Percentiles rank a stretch among this genome's conserved stretches.
phyloP scores from a whole-genome alignment of 1,140 invertebrate genomes.

The Plectus sambesii region DNA sequence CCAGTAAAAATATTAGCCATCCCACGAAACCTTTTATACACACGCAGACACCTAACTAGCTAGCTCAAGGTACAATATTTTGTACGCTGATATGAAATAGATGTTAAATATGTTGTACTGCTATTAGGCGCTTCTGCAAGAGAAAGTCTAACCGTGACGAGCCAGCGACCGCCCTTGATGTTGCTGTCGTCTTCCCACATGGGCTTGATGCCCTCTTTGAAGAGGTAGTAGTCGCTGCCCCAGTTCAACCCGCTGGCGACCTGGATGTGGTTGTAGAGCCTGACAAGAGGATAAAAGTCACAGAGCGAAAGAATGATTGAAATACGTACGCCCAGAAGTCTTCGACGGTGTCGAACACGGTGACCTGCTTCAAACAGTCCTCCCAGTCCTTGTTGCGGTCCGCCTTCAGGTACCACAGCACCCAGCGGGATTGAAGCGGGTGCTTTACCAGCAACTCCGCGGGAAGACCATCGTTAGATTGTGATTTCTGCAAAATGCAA shows the following conservation, averaged over 20 bases:
- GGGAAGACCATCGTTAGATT: too few species aligned
- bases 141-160: background rate
- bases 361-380: constrained; percentile 77
- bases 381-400: constrained; percentile 73
- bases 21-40: too few species aligned
- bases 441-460: constrained; percentile 65
- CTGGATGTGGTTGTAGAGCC: constrained; percentile 81
- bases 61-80: too few species aligned
- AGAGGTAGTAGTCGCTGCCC: constrained; percentile 84
- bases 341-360: constrained; percentile 83
- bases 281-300: too few species aligned
- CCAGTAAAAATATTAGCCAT: too few species aligned
- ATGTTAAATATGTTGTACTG: too few species aligned
- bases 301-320: background rate
- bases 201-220: constrained; percentile 60
- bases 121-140: too few species aligned
- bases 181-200: constrained; percentile 94
- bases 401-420: constrained; percentile 88
- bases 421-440: constrained; percentile 85
- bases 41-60: too few species aligned
- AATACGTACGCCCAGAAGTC: constrained; percentile 87
- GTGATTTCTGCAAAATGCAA: too few species aligned
- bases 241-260: constrained; percentile 69
- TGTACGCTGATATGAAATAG: too few species aligned
- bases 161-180: constrained; percentile 61